Percentiles rank a stretch among this genome's conserved stretches.
Evolutionary conservation across 2,113 vertebrate genomes (phyloP).

Genomic region (Emydura subglobosa): DNA sequence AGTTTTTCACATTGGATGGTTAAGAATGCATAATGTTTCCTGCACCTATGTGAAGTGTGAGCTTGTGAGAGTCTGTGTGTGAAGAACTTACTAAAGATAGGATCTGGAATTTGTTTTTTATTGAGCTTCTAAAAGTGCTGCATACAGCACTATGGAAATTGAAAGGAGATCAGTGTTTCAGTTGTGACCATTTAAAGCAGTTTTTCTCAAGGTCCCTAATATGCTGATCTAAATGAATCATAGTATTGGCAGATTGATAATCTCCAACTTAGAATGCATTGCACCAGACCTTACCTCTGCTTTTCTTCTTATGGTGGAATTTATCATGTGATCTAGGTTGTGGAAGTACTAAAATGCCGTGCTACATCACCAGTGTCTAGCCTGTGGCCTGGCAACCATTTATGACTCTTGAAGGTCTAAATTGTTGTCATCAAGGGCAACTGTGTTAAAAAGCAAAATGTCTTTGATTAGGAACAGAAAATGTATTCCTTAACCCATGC

Average conservation of each 20-base stretch:
- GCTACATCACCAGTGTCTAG: not conserved
- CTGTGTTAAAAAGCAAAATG: not conserved
- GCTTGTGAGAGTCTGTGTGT: slow-evolving; percentile 24
- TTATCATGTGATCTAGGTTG: not conserved
- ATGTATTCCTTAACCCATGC: not conserved
- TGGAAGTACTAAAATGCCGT: not conserved
- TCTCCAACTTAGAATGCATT: not conserved
- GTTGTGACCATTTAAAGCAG: not conserved
- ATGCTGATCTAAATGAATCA: not conserved
- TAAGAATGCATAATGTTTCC: not conserved
- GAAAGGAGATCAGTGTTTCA: not conserved
- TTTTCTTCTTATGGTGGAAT: not conserved
- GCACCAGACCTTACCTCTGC: not conserved
- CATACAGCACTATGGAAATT: not conserved
- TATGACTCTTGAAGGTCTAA: not conserved
- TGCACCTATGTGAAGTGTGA: not conserved
- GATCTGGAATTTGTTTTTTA: not conserved
- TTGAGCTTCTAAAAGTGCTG: slow-evolving; percentile 1
- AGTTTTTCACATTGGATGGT: slow-evolving; percentile 14
- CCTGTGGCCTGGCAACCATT: fast-evolving
- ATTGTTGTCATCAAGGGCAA: not conserved
- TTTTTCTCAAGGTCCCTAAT: not conserved
- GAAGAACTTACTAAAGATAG: slow-evolving; percentile 38
- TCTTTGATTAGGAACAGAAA: not conserved
- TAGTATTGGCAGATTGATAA: not conserved